These are phyloP conservation scores for Rugalucina vietnamica DNA, from an alignment of 2,888 invertebrate genomes.

Conservation along the genomic window DNA sequence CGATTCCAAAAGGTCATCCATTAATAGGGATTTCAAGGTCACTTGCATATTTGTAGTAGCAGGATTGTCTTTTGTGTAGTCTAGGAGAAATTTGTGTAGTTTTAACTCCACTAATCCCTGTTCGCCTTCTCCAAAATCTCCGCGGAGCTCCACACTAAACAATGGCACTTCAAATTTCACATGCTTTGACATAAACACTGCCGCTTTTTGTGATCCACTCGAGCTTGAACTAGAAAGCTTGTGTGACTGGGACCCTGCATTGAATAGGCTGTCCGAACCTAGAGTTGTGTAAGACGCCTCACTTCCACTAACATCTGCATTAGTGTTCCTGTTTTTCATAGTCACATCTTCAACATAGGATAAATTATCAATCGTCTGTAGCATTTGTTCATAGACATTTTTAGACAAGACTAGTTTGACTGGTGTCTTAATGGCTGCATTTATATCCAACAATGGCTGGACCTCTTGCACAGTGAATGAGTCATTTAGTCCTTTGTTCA, in stretches of 20 bases:
- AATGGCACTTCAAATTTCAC: constrained; percentile 79
- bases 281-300: neutral
- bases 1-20: constrained; percentile 94
- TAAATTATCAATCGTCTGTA: constrained; percentile 85
- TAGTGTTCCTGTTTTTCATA: neutral
- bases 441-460: constrained; percentile 85
- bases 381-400: constrained; percentile 94
- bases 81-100: constrained; percentile 92
- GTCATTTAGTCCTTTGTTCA: constrained; percentile 33
- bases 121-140: constrained; percentile 82
- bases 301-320: constrained; percentile 39
- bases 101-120: constrained; percentile 90
- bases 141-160: constrained; percentile 80
- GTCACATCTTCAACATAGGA: constrained; percentile 61
- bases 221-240: neutral
- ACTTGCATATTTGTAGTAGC: constrained; percentile 90
- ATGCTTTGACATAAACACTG: constrained; percentile 69
- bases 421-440: constrained; percentile 92
- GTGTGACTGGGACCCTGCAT: neutral
- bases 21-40: constrained; percentile 92
- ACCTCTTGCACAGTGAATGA: constrained; percentile 32
- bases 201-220: constrained; percentile 17
- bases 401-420: constrained; percentile 94
- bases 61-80: constrained; percentile 88
- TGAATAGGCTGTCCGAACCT: constrained; percentile 1